A percentile compares a stretch with the other conserved stretches of the same genome.
Conservation (phyloP, 2,888 invertebrate species). For the Mythimna ferrago region DNA sequence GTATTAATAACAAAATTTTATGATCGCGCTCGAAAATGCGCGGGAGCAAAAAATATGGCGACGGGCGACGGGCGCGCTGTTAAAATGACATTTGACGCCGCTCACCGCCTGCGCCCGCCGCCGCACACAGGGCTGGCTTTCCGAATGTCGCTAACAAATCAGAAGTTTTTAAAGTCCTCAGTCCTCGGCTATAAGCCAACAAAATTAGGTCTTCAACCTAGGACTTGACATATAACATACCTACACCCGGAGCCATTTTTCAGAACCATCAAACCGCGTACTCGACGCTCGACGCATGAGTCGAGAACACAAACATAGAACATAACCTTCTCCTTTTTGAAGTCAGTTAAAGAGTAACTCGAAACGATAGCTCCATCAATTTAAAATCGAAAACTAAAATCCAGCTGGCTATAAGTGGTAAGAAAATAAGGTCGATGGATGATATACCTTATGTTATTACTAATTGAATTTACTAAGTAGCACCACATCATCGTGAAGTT, state of each 20-base stretch:
- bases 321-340: no score
- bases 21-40: constrained; percentile 79
- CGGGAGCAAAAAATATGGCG: constrained; percentile 82
- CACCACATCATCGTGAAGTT: not conserved
- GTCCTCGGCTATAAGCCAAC: not conserved
- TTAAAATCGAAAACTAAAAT: not conserved
- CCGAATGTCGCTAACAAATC: not conserved
- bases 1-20: constrained; percentile 89
- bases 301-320: not conserved
- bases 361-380: no score
- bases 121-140: constrained; percentile 36
- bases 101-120: constrained; percentile 44
- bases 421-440: not conserved
- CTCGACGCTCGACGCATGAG: not conserved
- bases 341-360: no score
- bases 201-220: not conserved
- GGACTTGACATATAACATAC: not conserved
- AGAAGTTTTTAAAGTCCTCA: not conserved
- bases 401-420: not conserved
- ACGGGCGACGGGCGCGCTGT: constrained; percentile 74
- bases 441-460: not conserved
- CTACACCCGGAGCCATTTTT: not conserved
- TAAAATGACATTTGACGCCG: constrained; percentile 84
- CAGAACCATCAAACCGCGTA: not conserved
- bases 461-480: no score